A percentile compares a stretch with the other conserved stretches of the same genome.
phyloP scores from a whole-genome alignment of 1,140 invertebrate genomes.

The Saxidomus purpurata region DNA sequence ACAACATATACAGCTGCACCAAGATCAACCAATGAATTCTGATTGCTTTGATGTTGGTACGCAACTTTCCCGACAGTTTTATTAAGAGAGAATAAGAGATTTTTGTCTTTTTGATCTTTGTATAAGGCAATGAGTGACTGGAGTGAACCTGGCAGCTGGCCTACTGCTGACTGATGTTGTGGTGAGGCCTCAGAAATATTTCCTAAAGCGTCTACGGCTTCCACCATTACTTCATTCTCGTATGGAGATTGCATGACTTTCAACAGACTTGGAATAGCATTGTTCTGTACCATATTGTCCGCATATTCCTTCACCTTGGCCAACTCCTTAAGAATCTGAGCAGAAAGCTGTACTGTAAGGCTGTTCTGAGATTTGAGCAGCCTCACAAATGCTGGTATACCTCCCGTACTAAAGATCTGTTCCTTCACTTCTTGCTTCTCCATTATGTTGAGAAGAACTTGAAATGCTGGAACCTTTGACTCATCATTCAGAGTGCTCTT shows the following conservation, averaged over 20 bases:
- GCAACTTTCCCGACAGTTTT: slow-evolving; percentile 78
- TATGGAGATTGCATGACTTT: slow-evolving; percentile 79
- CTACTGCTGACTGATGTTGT: slow-evolving; percentile 75
- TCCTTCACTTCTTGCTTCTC: slow-evolving; percentile 80
- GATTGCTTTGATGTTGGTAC: slow-evolving; percentile 77
- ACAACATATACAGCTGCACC: slow-evolving; percentile 80
- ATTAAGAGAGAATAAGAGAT: slow-evolving; percentile 80
- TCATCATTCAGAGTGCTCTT: slow-evolving; percentile 77
- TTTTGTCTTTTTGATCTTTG: slow-evolving; percentile 75
- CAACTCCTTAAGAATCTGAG: slow-evolving; percentile 77
- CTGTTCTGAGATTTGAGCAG: slow-evolving; percentile 79
- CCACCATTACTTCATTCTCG: slow-evolving; percentile 81
- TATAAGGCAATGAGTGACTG: slow-evolving; percentile 77
- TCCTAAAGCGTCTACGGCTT: slow-evolving; percentile 78
- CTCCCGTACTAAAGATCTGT: slow-evolving; percentile 79
- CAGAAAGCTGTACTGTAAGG: slow-evolving; percentile 75
- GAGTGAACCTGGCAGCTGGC: slow-evolving; percentile 74
- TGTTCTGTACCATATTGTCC: slow-evolving; percentile 77
- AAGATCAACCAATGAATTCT: slow-evolving; percentile 80
- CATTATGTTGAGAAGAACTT: slow-evolving; percentile 82
- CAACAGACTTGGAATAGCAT: slow-evolving; percentile 79
- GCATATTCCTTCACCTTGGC: slow-evolving; percentile 75
- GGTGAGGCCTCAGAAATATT: slow-evolving; percentile 76
- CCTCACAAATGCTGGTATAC: slow-evolving; percentile 79
- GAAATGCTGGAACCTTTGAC: slow-evolving; percentile 80